phyloP scores from a whole-genome alignment of 2,113 vertebrate species.

The Alligator mississippiensis region DNA sequence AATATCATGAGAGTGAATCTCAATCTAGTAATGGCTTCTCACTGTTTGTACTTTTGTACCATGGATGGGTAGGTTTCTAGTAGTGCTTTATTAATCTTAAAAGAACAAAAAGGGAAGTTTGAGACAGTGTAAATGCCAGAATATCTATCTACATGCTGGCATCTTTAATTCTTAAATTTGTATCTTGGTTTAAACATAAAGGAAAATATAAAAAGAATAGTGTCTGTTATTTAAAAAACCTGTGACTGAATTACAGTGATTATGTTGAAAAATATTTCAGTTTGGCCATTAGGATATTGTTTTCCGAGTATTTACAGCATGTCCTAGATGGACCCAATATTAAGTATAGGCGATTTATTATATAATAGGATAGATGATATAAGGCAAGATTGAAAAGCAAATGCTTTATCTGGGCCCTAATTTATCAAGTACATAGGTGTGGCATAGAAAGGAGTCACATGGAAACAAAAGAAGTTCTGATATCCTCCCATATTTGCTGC shows the following conservation, averaged over 20 bases:
- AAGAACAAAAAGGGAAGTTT: too few species aligned
- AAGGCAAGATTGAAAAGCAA: background rate
- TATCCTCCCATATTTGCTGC: background rate
- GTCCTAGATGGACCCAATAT: background rate
- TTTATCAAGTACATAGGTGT: background rate
- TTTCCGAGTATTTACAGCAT: background rate
- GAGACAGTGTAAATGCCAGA: too few species aligned
- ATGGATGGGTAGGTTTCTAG: too few species aligned
- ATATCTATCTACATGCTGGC: too few species aligned
- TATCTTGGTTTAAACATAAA: too few species aligned
- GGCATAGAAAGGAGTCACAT: background rate
- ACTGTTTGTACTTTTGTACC: too few species aligned
- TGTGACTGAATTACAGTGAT: background rate
- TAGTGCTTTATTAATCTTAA: too few species aligned
- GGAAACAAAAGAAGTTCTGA: background rate
- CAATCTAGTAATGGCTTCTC: too few species aligned
- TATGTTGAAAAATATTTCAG: background rate
- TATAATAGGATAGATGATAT: background rate
- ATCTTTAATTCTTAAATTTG: too few species aligned
- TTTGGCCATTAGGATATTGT: background rate
- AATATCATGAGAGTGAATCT: too few species aligned
- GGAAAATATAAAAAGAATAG: too few species aligned
- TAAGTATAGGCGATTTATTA: background rate
- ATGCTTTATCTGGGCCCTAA: background rate
- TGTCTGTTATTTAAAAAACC: too few species aligned